Conservation (phyloP, 2,888 invertebrate genomes). For the Xylota segnis region DNA sequence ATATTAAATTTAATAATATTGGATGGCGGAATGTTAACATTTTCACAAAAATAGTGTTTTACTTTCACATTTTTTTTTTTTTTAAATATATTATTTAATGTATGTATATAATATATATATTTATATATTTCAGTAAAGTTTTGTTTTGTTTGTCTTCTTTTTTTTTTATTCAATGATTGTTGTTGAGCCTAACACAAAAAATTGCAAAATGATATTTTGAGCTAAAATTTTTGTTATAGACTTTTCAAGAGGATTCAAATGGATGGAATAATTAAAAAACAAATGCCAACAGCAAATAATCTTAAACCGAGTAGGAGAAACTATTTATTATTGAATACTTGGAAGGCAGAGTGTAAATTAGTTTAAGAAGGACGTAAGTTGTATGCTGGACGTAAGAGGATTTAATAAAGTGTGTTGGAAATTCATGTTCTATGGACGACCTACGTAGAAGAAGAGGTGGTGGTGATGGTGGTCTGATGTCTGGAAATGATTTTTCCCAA, state of each 20-base stretch:
- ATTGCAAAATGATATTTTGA: slow-evolving; percentile 54
- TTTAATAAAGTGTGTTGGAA: not conserved
- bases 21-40: slow-evolving; percentile 79
- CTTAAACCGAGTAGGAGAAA: slow-evolving; percentile 12
- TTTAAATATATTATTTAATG: slow-evolving; percentile 63
- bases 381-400: slow-evolving; percentile 50
- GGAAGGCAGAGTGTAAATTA: slow-evolving; percentile 10
- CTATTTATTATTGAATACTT: not conserved
- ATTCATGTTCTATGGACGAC: slow-evolving; percentile 1
- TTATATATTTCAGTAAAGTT: slow-evolving; percentile 65
- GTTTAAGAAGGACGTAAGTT: slow-evolving; percentile 48
- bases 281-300: slow-evolving; percentile 14
- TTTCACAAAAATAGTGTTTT: slow-evolving; percentile 78
- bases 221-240: slow-evolving; percentile 28
- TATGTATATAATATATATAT: slow-evolving; percentile 68
- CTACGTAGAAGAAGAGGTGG: not conserved
- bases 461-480: not conserved
- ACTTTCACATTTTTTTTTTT: slow-evolving; percentile 63
- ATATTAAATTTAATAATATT: slow-evolving; percentile 75
- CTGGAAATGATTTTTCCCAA: not conserved
- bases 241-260: slow-evolving; percentile 41
- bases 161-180: slow-evolving; percentile 76
- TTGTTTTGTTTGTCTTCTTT: slow-evolving; percentile 55
- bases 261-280: slow-evolving; percentile 52
- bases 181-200: slow-evolving; percentile 76